Base-by-base conservation (phyloP, 2,888 invertebrate species). In the Entomobrya multifasciata region DNA sequence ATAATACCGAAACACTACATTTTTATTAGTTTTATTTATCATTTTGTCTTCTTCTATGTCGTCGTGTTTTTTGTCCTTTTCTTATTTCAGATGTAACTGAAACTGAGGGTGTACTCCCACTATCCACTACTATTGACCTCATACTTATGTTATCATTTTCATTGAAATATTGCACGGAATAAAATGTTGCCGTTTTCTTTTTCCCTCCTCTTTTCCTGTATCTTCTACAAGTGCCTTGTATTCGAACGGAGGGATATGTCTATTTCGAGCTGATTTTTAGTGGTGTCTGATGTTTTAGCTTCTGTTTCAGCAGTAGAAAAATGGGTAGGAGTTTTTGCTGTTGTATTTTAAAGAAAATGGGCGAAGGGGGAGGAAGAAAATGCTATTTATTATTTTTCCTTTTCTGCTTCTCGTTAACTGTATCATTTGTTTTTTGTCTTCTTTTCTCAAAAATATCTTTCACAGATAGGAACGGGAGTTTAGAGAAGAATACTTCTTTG, bases 61-160 rank as follows among this genome's bases (percentile, higher is more conserved):
- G 11, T 41, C 15, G 8, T 11, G 4, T 49, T 47, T 70, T n/a
- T 8, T 49, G n/a, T 49, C n/a, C 49, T 49, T 49, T 49, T 49
- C 49, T 15, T 44, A 10, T 65, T 1, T 27, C 20, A 30, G 65
- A 0, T 22, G 36, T 36, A 36, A n/a, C n/a, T n/a, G n/a, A n/a
- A n/a, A n/a, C n/a, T n/a, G n/a, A n/a, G n/a, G n/a, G n/a, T n/a
- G n/a, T n/a, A n/a, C n/a, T 36, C 60, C n/a, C n/a, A 13, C 36
- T 36, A 62, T 62, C 62, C 62, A 30, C 22, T 36, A n/a, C 30
- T 36, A 36, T 36, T 62, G 62, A 62, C 62, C 65, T 17, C 44
- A 10, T 67, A 17, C 13, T 20, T 20, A 41, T 44, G 36, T 3
- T 47, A 25, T 67, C 22, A 13, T 47, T 36, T 65, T 41, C 41